Evolutionary conservation across 2,797 vertebrate genomes (phyloP).

Genomic region (Sebastolobus altivelis): DNA sequence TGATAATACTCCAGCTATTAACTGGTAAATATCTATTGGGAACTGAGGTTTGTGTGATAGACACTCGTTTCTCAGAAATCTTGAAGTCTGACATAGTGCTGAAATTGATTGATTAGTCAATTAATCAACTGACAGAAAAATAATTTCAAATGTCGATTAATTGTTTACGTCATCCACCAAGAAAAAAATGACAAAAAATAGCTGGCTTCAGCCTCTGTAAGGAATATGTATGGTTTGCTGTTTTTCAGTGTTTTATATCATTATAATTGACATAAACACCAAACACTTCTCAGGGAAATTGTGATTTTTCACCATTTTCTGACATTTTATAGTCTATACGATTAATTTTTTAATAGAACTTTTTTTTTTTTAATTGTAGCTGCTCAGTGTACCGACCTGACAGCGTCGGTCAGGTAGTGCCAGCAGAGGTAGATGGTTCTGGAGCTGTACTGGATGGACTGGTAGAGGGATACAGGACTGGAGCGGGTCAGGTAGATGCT

Average conservation of each 20-base stretch:
- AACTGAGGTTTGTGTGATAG: background rate
- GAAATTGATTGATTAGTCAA: background rate
- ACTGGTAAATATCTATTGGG: background rate
- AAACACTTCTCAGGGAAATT: background rate
- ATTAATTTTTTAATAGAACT: background rate
- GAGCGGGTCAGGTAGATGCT: constrained; percentile 87
- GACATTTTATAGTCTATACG: background rate
- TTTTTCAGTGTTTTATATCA: background rate
- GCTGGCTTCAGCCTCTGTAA: background rate
- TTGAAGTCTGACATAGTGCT: background rate
- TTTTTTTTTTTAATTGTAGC: background rate
- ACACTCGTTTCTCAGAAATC: background rate
- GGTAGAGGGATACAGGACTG: constrained; percentile 86
- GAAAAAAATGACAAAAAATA: background rate
- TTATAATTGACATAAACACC: background rate
- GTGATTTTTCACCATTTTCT: background rate
- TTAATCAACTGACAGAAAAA: background rate
- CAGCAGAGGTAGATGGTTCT: constrained; percentile 92
- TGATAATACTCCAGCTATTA: background rate
- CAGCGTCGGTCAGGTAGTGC: constrained; percentile 89
- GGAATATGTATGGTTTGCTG: background rate
- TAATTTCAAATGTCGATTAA: background rate
- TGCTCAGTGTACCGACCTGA: constrained; percentile 84
- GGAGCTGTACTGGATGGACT: constrained; percentile 91
- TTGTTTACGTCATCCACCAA: background rate